Evolutionary conservation across 2,888 invertebrate species (phyloP).

Genomic region (Spialia ferax): DNA sequence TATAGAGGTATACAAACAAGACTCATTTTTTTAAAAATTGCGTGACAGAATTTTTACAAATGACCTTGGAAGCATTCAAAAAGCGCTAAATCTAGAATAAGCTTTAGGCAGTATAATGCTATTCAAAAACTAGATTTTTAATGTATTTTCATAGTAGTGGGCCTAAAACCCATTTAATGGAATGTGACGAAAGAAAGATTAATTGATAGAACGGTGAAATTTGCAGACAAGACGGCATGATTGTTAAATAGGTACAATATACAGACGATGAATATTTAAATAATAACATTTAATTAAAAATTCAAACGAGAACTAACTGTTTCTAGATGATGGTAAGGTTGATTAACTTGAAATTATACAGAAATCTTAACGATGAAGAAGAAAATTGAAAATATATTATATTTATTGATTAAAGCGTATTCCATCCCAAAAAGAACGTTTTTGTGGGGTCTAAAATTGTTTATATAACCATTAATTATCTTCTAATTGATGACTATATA

Average conservation of each 20-base stretch:
- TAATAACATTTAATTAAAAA: slow-evolving; percentile 16
- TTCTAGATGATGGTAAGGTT: background rate
- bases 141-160: background rate
- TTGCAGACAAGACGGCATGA: slow-evolving; percentile 1
- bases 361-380: background rate
- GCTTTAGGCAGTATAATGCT: background rate
- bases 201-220: slow-evolving; percentile 22
- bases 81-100: background rate
- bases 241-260: slow-evolving; percentile 19
- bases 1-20: too few relatives aligned
- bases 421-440: too few relatives aligned
- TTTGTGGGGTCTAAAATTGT: too few relatives aligned
- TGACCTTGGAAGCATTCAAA: too few relatives aligned
- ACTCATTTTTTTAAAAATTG: too few relatives aligned
- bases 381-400: background rate
- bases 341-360: slow-evolving; percentile 17
- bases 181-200: slow-evolving; percentile 12
- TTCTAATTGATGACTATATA: too few relatives aligned
- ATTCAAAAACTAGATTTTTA: background rate
- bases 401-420: too few relatives aligned
- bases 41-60: too few relatives aligned
- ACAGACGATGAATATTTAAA: slow-evolving; percentile 18
- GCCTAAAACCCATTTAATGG: background rate
- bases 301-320: slow-evolving; percentile 25
- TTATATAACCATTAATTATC: too few relatives aligned